These are phyloP conservation scores for Cephalophus harveyi DNA, from an alignment of 2,113 vertebrate genomes.

Conservation along the genomic window DNA sequence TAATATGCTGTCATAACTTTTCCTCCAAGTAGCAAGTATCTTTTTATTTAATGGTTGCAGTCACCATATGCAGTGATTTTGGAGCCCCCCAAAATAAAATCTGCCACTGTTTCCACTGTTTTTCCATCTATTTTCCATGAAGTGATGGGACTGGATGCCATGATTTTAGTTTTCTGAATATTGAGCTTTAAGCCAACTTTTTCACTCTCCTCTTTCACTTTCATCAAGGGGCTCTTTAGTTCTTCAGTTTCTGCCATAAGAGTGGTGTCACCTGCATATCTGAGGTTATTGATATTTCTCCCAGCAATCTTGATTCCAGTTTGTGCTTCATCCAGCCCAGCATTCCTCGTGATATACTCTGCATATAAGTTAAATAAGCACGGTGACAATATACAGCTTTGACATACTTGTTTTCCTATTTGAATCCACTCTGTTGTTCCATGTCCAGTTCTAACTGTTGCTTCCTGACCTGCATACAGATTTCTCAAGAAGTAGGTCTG, in stretches of 20 bases:
- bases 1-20: neutral
- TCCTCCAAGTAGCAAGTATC: neutral
- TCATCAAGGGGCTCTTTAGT: neutral
- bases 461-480: neutral
- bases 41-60: neutral
- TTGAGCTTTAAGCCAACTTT: neutral
- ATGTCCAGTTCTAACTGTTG: neutral
- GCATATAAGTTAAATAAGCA: neutral
- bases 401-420: neutral
- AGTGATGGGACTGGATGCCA: neutral
- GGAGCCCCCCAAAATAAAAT: neutral
- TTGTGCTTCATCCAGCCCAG: neutral
- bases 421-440: neutral
- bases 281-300: neutral
- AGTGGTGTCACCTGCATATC: neutral
- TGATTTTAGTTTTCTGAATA: neutral
- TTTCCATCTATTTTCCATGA: neutral
- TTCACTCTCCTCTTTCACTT: neutral
- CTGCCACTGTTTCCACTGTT: neutral
- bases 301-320: neutral
- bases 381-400: neutral
- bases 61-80: neutral
- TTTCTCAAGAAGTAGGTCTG: neutral
- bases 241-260: neutral
- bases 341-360: neutral